phyloP scores from a whole-genome alignment of 2,888 invertebrate species.

The Gnatocerus cornutus region DNA sequence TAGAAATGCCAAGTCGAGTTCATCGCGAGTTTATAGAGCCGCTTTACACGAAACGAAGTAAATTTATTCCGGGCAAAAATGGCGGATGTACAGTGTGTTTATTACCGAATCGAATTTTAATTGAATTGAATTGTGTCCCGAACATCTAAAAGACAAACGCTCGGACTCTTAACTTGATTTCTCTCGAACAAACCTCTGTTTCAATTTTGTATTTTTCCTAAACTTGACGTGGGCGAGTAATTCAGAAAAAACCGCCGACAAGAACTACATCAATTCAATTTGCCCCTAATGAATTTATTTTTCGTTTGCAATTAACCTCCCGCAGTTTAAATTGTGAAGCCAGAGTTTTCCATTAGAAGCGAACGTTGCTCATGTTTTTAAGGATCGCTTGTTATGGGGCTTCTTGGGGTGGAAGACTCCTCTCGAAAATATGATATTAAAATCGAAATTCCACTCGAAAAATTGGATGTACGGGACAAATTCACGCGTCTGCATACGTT shows the following conservation, averaged over 20 bases:
- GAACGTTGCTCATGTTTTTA: constrained; percentile 16
- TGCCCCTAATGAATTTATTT: constrained; percentile 44
- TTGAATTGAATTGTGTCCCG: too few species aligned
- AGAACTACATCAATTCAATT: constrained; percentile 32
- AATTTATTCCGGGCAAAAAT: too few species aligned
- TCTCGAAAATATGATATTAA: neutral
- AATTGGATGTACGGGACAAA: too few species aligned
- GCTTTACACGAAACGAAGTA: too few species aligned
- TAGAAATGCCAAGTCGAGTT: neutral
- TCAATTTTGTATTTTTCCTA: neutral
- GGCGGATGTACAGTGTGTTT: too few species aligned
- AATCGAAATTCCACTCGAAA: neutral
- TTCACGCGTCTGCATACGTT: too few species aligned
- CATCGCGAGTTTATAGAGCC: neutral
- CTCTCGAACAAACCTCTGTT: too few species aligned
- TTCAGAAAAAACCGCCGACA: neutral
- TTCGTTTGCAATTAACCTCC: constrained; percentile 44
- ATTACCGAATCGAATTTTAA: too few species aligned
- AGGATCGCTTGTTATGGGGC: neutral
- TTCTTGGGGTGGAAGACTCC: neutral
- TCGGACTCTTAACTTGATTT: too few species aligned
- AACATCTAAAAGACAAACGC: too few species aligned
- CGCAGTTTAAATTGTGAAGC: constrained; percentile 37
- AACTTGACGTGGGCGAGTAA: constrained; percentile 6
- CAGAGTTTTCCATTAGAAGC: constrained; percentile 28